These are phyloP conservation scores for Euphydryas editha DNA, from an alignment of 2,888 invertebrate genomes.

Conservation along the genomic window DNA sequence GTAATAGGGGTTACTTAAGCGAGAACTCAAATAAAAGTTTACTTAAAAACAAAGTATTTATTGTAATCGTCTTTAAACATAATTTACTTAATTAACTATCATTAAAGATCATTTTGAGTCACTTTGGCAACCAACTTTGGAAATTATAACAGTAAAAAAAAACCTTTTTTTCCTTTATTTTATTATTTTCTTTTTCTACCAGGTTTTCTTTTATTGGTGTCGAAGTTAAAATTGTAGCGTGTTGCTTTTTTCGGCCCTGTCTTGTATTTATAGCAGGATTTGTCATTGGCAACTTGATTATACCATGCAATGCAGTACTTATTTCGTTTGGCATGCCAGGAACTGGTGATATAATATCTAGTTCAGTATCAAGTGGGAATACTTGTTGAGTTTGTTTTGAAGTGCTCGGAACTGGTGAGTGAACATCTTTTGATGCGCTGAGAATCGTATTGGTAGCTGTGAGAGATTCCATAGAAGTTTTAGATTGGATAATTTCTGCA, in stretches of 20 bases:
- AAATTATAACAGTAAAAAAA: background rate
- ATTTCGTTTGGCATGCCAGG: slow-evolving; percentile 24
- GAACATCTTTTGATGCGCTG: background rate
- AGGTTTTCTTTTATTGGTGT: slow-evolving; percentile 49
- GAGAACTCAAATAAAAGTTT: background rate
- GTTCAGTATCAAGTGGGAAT: background rate
- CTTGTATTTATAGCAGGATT: slow-evolving; percentile 43
- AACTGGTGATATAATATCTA: background rate
- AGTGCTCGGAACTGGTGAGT: background rate
- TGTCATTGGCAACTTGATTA: slow-evolving; percentile 44
- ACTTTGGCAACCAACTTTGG: background rate
- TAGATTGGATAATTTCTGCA: slow-evolving; percentile 36
- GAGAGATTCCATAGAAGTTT: slow-evolving; percentile 13
- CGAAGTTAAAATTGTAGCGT: slow-evolving; percentile 49
- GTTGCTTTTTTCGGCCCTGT: slow-evolving; percentile 49
- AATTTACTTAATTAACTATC: background rate
- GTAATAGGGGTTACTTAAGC: background rate
- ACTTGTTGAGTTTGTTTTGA: no score
- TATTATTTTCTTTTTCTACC: slow-evolving; percentile 33
- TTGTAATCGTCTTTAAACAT: background rate
- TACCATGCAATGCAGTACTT: slow-evolving; percentile 38
- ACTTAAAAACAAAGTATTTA: background rate
- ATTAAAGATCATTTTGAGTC: background rate
- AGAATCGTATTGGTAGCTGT: background rate
- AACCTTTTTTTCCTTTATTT: background rate